Conservation (phyloP, 1,140 invertebrate genomes). For the Drosophila fuyamai region DNA sequence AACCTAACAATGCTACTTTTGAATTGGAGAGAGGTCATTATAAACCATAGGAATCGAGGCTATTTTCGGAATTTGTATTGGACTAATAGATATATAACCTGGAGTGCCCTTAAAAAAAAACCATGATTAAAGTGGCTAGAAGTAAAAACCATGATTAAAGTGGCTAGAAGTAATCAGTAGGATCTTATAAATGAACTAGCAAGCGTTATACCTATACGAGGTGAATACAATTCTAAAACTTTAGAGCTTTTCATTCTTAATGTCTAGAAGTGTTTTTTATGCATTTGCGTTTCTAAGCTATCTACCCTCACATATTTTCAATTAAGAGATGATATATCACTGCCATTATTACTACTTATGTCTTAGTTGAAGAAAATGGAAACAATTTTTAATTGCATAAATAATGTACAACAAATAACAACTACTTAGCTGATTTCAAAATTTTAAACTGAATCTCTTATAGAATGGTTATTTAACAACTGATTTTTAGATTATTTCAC, state of each 20-base stretch:
- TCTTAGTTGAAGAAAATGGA: neutral
- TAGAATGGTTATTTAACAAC: too few relatives aligned
- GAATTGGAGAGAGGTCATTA: neutral
- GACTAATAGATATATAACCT: neutral
- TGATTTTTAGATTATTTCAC: neutral
- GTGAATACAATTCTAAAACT: too few relatives aligned
- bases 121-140: too few relatives aligned
- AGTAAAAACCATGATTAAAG: neutral
- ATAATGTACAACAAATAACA: neutral
- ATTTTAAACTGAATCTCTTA: too few relatives aligned
- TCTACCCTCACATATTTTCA: neutral
- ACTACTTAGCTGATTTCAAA: too few relatives aligned
- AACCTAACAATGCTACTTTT: neutral
- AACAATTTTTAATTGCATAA: neutral
- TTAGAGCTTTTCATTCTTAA: too few relatives aligned
- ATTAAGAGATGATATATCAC: neutral
- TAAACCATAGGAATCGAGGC: neutral
- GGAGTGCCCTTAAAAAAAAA: neutral
- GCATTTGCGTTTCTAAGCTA: too few relatives aligned
- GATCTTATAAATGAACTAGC: neutral
- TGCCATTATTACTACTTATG: neutral
- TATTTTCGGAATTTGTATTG: neutral
- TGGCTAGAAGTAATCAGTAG: neutral
- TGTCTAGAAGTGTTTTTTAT: too few relatives aligned
- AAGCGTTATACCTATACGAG: neutral